A percentile compares a stretch with the other conserved stretches of the same genome.
phyloP scores from a whole-genome alignment of 1,140 invertebrate species.

The Heliconius himera region DNA sequence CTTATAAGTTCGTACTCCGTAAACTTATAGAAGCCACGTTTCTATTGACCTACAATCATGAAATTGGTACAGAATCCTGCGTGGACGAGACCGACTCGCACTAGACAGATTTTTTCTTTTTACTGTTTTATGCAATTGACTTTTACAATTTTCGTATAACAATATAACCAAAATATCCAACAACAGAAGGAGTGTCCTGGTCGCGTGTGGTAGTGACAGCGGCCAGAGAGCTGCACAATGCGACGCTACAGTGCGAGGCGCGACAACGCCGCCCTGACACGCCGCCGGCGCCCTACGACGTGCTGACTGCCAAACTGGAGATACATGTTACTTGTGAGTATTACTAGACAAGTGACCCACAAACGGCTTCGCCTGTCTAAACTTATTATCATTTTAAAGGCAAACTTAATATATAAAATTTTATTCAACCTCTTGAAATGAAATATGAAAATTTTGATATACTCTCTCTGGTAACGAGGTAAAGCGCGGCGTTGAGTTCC shows the following conservation, averaged over 20 bases:
- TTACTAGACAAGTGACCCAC: background rate
- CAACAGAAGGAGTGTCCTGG: constrained; percentile 60
- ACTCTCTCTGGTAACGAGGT: too few relatives aligned
- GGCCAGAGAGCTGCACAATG: constrained; percentile 72
- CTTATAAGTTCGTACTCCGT: too few relatives aligned
- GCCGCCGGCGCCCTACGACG: constrained; percentile 31
- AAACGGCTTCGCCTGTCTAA: too few relatives aligned
- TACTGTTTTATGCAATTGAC: background rate
- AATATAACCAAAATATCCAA: background rate
- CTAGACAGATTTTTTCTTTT: background rate
- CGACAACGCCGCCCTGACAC: constrained; percentile 50
- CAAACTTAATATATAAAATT: too few relatives aligned
- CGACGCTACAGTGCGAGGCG: constrained; percentile 65
- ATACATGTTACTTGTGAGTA: constrained; percentile 74
- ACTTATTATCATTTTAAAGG: too few relatives aligned
- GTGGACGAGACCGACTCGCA: too few relatives aligned
- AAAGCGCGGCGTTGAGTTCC: too few relatives aligned
- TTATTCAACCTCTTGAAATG: too few relatives aligned
- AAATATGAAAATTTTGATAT: too few relatives aligned
- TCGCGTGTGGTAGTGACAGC: constrained; percentile 68
- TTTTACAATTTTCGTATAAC: background rate
- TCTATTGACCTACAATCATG: too few relatives aligned
- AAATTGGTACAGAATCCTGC: too few relatives aligned
- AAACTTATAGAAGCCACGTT: too few relatives aligned
- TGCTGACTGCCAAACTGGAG: constrained; percentile 62